Evolutionary conservation across 2,888 invertebrate genomes (phyloP), one percentile per base, ranked within the genome.

Genomic region (Temnothorax ravouxi): DNA sequence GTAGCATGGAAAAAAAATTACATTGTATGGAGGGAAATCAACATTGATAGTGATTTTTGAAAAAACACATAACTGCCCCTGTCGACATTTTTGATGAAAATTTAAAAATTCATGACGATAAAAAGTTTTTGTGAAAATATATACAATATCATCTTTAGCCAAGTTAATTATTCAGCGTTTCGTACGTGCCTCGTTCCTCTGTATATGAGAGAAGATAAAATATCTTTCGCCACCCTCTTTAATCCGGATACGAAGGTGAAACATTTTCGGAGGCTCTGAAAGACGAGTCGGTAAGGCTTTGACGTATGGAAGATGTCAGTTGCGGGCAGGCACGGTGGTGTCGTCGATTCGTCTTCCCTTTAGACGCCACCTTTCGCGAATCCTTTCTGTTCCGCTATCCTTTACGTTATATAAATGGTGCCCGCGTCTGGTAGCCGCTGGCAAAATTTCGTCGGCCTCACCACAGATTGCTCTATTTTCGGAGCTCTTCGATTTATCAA

Each of bases 341-440:
- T 94, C 93, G 93, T 94, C 94, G 91, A 94, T 94, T 94, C 93
- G 94, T 94, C 94, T 94, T 93, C 93, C 88, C 90, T 92, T 80
- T 91, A 88, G 87, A 88, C 87, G 86, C 85, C 89, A 88, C 89
- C 91, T 92, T 93, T 92, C 90, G 90, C 91, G 90, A 91, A 93
- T 93, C 92, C 92, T 92, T 91, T 92, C 91, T 88, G 80, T 89
- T 86, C 84, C 80, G 88, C 89, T 88, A 91, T 91, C 88, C 91
- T 89, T 88, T 86, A 80, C 85, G 88, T 86, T 88, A 92, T 92
- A 93, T 92, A 93, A 93, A 93, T 93, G 93, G 87, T 89, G 88
- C 87, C 81, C 87, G 77, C 85, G 83, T 88, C 90, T 90, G 88
- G 89, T 89, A 92, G 89, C 90, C 91, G 89, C 54, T 91, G 87